Evolutionary conservation across 2,113 vertebrate genomes (phyloP).

Genomic region (Lepisosteus osseus): DNA sequence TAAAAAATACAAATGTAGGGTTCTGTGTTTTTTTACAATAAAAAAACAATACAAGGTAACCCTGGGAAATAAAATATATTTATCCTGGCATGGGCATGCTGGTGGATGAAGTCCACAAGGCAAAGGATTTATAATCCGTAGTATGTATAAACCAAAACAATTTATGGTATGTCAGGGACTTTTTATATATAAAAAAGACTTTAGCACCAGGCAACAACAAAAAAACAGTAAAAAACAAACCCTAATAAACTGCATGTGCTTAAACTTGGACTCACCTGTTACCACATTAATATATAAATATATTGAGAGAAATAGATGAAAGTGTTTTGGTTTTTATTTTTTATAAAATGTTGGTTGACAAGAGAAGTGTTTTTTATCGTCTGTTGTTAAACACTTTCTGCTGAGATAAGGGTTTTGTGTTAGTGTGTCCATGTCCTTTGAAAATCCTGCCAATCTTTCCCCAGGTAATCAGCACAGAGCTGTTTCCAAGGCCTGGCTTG

Average conservation of each 20-base stretch:
- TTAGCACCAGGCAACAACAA: conserved; percentile 5
- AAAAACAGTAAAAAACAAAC: not conserved
- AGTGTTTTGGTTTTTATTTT: not conserved
- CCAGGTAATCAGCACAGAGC: conserved; percentile 57
- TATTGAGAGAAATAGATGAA: not conserved
- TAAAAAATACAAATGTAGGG: too few species aligned
- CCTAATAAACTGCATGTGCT: not conserved
- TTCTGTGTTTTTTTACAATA: too few species aligned
- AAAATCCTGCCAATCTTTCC: conserved; percentile 58
- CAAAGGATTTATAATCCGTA: too few species aligned
- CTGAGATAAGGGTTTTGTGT: conserved; percentile 16
- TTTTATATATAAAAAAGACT: not conserved
- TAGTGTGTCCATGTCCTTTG: conserved; percentile 41
- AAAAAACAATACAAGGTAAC: too few species aligned
- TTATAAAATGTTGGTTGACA: too few species aligned
- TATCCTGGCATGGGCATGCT: too few species aligned
- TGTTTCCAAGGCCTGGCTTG: conserved; percentile 40
- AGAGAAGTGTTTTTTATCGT: too few species aligned
- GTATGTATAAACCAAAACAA: too few species aligned
- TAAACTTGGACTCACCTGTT: conserved; percentile 38
- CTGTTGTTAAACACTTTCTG: not conserved
- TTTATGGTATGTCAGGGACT: not conserved
- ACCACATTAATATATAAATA: conserved; percentile 40
- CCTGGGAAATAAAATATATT: too few species aligned
- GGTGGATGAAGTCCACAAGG: too few species aligned